Conservation (phyloP, 1,140 invertebrate species). For the Drosophila quadrilineata region DNA sequence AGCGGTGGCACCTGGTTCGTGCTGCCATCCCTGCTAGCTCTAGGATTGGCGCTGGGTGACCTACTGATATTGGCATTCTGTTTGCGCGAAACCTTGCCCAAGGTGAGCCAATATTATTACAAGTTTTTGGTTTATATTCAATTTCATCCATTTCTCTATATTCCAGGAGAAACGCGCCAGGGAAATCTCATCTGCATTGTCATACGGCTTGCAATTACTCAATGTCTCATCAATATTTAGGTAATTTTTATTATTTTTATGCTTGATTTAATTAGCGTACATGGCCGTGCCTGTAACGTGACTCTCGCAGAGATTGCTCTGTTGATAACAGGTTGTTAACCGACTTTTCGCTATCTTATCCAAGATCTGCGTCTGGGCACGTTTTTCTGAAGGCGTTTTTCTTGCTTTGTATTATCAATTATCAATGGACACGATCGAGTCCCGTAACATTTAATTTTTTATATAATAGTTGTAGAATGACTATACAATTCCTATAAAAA, state of each 20-base stretch:
- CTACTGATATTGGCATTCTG: conserved; percentile 89
- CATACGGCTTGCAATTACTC: conserved; percentile 86
- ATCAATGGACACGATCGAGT: conserved; percentile 24
- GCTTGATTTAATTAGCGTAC: conserved; percentile 52
- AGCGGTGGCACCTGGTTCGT: conserved; percentile 89
- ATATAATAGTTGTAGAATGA: conserved; percentile 9
- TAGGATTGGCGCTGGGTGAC: conserved; percentile 89
- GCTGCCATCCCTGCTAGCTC: conserved; percentile 92
- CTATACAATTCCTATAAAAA: neutral
- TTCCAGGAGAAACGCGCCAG: conserved; percentile 83
- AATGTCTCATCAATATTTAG: conserved; percentile 82
- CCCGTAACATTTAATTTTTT: conserved; percentile 14
- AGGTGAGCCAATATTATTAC: conserved; percentile 79
- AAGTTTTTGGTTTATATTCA: neutral
- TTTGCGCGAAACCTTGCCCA: conserved; percentile 93
- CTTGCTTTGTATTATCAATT: conserved; percentile 22
- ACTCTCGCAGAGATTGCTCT: conserved; percentile 11
- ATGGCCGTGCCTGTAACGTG: conserved; percentile 17
- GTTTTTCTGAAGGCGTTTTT: conserved; percentile 24
- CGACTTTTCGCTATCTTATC: conserved; percentile 42
- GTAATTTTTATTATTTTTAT: no score
- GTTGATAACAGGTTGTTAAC: conserved; percentile 18
- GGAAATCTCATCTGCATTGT: conserved; percentile 83
- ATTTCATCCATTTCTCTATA: neutral
- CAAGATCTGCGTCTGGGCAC: conserved; percentile 6